phyloP scores from a whole-genome alignment of 1,140 invertebrate species.

The Diorhabda carinulata region DNA sequence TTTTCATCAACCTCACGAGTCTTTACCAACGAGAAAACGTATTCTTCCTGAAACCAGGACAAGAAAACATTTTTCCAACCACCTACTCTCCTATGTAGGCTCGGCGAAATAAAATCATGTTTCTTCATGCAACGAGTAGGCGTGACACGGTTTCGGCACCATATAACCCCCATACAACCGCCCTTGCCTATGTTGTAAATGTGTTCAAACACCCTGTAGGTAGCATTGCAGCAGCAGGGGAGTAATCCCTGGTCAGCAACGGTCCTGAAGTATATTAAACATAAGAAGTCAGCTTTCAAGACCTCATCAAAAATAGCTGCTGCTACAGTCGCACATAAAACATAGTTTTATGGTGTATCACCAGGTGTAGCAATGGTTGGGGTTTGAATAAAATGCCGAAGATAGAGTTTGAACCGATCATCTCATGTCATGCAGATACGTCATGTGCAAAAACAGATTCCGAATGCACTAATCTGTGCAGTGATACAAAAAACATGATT shows the following conservation, averaged over 20 bases:
- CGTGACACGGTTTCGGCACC: no score
- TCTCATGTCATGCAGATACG: no score
- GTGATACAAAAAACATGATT: no score
- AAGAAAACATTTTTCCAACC: neutral
- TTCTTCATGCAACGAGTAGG: no score
- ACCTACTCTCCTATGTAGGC: neutral
- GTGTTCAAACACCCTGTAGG: neutral
- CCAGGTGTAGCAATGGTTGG: neutral
- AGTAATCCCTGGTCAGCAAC: no score
- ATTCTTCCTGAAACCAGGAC: neutral
- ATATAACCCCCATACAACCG: no score
- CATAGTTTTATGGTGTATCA: neutral
- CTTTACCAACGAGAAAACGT: no score
- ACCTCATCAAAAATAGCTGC: conserved; percentile 5
- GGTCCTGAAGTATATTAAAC: neutral
- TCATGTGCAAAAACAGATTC: no score
- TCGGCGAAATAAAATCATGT: neutral
- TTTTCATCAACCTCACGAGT: neutral
- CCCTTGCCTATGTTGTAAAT: neutral
- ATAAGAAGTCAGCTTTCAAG: conserved; percentile 10
- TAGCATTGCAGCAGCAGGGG: no score
- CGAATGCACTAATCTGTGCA: no score
- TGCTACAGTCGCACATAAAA: neutral
- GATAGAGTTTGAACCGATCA: neutral
- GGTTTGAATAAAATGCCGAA: conserved; percentile 5